Evolutionary conservation across 64 coral and sea anemone genomes (phyloP), one percentile per base, ranked within the genome.

Genomic region (Actinia equina): DNA sequence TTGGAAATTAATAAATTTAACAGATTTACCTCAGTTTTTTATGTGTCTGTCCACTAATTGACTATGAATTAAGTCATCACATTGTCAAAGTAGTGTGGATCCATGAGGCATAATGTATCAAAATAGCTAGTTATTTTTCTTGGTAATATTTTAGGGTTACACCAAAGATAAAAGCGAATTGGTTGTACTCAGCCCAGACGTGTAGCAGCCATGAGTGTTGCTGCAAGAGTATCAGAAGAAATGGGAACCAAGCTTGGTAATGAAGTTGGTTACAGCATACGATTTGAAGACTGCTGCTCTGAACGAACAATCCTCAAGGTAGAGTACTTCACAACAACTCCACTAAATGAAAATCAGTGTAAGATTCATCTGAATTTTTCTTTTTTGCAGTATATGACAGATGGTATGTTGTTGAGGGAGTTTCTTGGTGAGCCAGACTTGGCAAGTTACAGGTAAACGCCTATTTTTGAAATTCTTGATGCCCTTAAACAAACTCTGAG

Each of bases 191-290:
- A 99, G 57, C 97, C 97, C 15, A 88, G 97, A 11, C 88, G 97
- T 69, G 97, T 99, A n/a, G 97, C 97, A 42, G 97, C 97, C 51
- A 99, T 99, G 97, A 99, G 97, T 69, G 97, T 99, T 2, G 93
- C 97, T 19, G 97, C 97, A 56, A 87, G 97, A 46, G 97, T 99
- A 15, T 99, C 97, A 20, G 97, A 99, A 63, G 97, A 99, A 82
- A 95, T 99, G 93, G 91, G 93, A 19, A 99, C 97, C 87, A 99
- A 99, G 74, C 85, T 99, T 54, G 97, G 97, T 57, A 99, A 99
- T 88, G 97, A 99, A 90, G 97, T 98, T 77, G 96, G 96, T 51
- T 98, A 98, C 85, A 98, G 96, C 74, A 98, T 98, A 30, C 91
- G 96, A 71, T 98, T 98, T 71, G 96, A 98, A 81, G 96, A 98